Base-by-base conservation (phyloP, 2,888 invertebrate genomes). In the Oasisia sp. region DNA sequence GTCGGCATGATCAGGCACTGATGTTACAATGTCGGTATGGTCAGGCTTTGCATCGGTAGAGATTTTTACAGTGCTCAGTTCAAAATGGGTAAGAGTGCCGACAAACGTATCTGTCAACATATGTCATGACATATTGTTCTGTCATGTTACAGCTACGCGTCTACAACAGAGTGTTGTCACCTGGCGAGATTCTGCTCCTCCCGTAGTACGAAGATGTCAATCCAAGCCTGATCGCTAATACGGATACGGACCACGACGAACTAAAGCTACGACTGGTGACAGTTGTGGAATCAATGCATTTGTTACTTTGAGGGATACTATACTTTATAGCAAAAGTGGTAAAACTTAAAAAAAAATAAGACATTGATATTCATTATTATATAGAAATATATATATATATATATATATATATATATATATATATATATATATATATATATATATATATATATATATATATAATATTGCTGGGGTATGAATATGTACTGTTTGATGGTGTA, bases 91-190 rank as follows among this genome's bases (percentile, higher is more conserved):
- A 74, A 27, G 7, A 5, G 7, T 74, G 74, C n/a, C 74, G 7
- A 74, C 14, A 74, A 74, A 74, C 0, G 74, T 27, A 74, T 19
- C 27, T 74, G 74, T 27, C 74, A 19, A 74, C 74, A 74, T 27
- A 74, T 74, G 27, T 50, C 50, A 14, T 50, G 14, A 50, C 1
- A 38, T 56, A 14, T 4, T 74, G 7, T 74, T 74, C 74, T 74
- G 74, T 19, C 19, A 74, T 74, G 19, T 74, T 74, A 27, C 74
- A 74, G 74, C 74, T 74, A 7, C 74, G 74, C 74, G 74, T 74
- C 74, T 74, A 74, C 74, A 19, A 74, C 27, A 74, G 74, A n/a
- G 74, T 74, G 74, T 74, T 74, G 74, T 74, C 74, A 74, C 74
- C 74, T 74, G n/a, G n/a, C 27, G 74, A 74, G 74, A 74, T 74